phyloP scores from a whole-genome alignment of 2,113 vertebrate genomes.

The Paramormyrops kingsleyae region DNA sequence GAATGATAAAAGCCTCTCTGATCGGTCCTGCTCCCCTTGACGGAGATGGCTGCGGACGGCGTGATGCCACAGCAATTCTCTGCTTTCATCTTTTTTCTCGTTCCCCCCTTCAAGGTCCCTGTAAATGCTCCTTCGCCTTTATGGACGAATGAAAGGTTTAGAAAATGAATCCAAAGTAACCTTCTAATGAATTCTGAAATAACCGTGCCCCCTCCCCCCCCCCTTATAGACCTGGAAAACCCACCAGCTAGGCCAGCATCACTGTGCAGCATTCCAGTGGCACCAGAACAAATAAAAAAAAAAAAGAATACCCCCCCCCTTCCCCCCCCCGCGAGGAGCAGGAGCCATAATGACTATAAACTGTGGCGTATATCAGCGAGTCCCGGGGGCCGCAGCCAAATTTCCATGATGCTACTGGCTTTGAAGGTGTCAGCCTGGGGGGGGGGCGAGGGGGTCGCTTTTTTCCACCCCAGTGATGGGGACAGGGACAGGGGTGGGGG shows the following conservation, averaged over 20 bases:
- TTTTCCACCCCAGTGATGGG: conserved; percentile 22
- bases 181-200: background rate
- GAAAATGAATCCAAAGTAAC: background rate
- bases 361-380: conserved; percentile 56
- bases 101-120: background rate
- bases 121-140: background rate
- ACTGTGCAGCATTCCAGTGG: background rate
- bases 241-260: background rate
- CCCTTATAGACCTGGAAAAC: background rate
- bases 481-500: conserved; percentile 27
- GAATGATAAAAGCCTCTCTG: background rate
- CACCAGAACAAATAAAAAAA: conserved; percentile 1
- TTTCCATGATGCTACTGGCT: conserved; percentile 90
- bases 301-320: background rate
- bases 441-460: conserved; percentile 39
- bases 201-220: background rate
- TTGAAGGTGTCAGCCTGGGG: conserved; percentile 68
- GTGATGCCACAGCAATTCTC: background rate
- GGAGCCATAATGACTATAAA: conserved; percentile 60
- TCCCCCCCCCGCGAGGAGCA: background rate
- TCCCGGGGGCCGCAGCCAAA: conserved; percentile 64
- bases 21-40: background rate
- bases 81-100: background rate
- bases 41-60: background rate
- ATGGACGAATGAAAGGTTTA: background rate